Evolutionary conservation across 2,888 invertebrate genomes (phyloP).

Genomic region (Polietes domitor): DNA sequence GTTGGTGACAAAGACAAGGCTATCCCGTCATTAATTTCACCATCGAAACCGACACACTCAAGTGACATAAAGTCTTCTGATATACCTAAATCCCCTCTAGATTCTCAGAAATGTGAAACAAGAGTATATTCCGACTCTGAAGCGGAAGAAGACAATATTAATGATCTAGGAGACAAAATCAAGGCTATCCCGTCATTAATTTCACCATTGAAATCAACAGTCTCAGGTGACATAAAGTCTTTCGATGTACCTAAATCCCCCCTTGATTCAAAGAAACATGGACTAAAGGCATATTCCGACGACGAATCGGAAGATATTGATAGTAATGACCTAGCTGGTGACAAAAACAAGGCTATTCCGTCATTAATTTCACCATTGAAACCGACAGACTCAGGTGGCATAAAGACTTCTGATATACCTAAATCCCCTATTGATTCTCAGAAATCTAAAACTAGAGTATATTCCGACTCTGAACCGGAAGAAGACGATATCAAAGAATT

Average conservation of each 20-base stretch:
- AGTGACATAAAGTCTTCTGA: background rate
- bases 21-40: background rate
- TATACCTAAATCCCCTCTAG: slow-evolving; percentile 20
- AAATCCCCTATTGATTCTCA: background rate
- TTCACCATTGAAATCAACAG: background rate
- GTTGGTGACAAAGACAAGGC: background rate
- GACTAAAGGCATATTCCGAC: slow-evolving; percentile 10
- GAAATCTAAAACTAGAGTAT: background rate
- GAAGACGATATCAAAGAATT: background rate
- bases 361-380: background rate
- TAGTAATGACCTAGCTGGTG: background rate
- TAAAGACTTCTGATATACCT: background rate
- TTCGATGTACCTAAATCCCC: background rate
- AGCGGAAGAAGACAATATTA: slow-evolving; percentile 31
- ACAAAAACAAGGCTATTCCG: background rate
- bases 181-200: background rate
- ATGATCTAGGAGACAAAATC: background rate
- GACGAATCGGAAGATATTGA: slow-evolving; percentile 17
- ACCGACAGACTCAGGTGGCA: background rate
- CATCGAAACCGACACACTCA: background rate
- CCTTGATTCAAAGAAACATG: background rate
- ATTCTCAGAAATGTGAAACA: background rate
- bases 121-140: slow-evolving; percentile 52
- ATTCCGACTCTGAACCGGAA: slow-evolving; percentile 48
- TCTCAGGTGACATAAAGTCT: background rate